Evolutionary conservation across 2,888 invertebrate genomes (phyloP).

Genomic region (Mythimna pallens): DNA sequence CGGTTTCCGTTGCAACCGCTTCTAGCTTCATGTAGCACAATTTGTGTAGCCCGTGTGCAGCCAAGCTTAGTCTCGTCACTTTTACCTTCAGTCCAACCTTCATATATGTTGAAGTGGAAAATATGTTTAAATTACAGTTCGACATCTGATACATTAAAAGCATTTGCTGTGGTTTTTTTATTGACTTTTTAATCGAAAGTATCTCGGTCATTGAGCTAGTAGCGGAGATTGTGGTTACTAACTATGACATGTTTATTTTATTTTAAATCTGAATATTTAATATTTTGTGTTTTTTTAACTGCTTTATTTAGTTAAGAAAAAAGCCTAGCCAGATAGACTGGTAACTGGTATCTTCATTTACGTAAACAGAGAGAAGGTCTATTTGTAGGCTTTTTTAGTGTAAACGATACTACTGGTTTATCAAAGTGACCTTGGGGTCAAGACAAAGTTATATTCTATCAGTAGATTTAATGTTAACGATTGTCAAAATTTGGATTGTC

Average conservation of each 20-base stretch:
- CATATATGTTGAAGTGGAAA: constrained; percentile 6
- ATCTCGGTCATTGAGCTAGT: constrained; percentile 2
- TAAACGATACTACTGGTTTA: too few relatives aligned
- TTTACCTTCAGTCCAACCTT: constrained; percentile 33
- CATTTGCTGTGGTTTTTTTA: not conserved
- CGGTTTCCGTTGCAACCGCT: too few relatives aligned
- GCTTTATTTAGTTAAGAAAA: too few relatives aligned
- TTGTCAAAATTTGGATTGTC: too few relatives aligned
- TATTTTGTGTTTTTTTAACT: too few relatives aligned
- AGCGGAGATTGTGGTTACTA: not conserved
- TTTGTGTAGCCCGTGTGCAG: not conserved
- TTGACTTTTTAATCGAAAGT: not conserved
- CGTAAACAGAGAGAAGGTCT: not conserved
- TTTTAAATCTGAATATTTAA: too few relatives aligned
- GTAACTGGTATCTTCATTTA: not conserved
- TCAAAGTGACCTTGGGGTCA: too few relatives aligned
- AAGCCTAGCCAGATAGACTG: too few relatives aligned
- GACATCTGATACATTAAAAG: constrained; percentile 6
- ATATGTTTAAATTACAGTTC: not conserved
- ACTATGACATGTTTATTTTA: not conserved
- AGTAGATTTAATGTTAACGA: too few relatives aligned
- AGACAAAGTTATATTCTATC: too few relatives aligned
- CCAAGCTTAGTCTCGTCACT: constrained; percentile 15
- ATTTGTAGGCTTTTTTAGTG: not conserved
- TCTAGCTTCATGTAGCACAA: not conserved